Percentiles rank a stretch among this genome's conserved stretches.
Conservation (phyloP, 2,113 vertebrate genomes). For the Picathartes gymnocephalus region DNA sequence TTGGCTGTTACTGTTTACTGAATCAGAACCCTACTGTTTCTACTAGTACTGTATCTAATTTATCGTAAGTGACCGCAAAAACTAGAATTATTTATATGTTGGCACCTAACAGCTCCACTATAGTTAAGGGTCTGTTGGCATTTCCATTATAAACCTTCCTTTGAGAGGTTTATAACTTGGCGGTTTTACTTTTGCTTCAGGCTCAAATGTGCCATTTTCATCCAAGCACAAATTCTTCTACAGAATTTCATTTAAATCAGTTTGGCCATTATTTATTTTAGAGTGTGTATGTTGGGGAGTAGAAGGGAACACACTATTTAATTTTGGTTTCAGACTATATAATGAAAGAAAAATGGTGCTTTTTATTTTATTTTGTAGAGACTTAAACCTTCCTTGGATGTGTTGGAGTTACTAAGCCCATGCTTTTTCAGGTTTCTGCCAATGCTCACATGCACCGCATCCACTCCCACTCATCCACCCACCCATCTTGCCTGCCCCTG, state of each 20-base stretch:
- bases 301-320: conserved; percentile 18
- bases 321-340: conserved; percentile 47
- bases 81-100: conserved; percentile 73
- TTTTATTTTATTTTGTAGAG: conserved; percentile 38
- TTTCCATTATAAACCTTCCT: conserved; percentile 73
- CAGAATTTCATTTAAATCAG: conserved; percentile 69
- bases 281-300: background rate
- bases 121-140: conserved; percentile 74
- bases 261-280: conserved; percentile 63
- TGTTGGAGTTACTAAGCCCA: background rate
- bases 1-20: conserved; percentile 65
- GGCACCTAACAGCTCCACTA: conserved; percentile 62
- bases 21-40: conserved; percentile 70
- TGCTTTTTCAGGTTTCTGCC: background rate
- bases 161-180: conserved; percentile 75
- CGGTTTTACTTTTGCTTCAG: conserved; percentile 71
- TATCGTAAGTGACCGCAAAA: conserved; percentile 70
- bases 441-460: rapidly evolving
- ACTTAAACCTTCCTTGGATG: conserved; percentile 14
- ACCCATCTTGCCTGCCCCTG: background rate
- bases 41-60: conserved; percentile 72
- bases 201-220: conserved; percentile 70
- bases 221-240: conserved; percentile 68
- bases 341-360: conserved; percentile 50
- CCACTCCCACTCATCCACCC: background rate